A percentile compares a stretch with the other conserved stretches of the same genome.
phyloP scores from a whole-genome alignment of 2,888 invertebrate species.

The Parascotia fuliginaria region DNA sequence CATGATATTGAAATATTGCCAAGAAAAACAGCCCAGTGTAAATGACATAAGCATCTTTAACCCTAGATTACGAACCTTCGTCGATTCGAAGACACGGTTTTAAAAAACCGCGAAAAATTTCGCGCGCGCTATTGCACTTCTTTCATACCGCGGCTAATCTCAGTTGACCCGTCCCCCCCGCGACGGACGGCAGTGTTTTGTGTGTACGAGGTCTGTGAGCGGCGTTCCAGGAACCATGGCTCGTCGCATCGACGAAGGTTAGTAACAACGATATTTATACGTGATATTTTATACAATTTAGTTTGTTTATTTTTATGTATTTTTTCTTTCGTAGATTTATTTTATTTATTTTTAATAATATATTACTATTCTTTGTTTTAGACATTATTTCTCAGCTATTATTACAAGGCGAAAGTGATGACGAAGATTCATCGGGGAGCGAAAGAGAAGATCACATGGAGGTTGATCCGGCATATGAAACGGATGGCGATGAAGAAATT shows the following conservation, averaged over 20 bases:
- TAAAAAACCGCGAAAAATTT: not conserved
- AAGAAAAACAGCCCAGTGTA: too few relatives aligned
- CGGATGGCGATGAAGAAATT: not conserved
- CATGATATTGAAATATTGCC: too few relatives aligned
- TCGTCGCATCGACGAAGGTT: constrained; percentile 4
- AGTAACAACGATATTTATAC: too few relatives aligned
- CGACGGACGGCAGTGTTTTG: constrained; percentile 7
- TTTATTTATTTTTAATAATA: not conserved
- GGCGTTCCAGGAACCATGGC: constrained; percentile 8
- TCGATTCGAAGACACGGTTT: not conserved
- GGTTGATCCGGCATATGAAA: constrained; percentile 1
- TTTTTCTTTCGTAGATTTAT: not conserved
- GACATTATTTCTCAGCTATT: not conserved
- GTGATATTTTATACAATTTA: not conserved
- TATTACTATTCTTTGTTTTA: not conserved
- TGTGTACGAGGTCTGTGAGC: constrained; percentile 7
- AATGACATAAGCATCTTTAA: too few relatives aligned
- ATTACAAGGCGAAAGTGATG: not conserved
- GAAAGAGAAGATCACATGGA: not conserved
- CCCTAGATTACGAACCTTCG: constrained; percentile 1
- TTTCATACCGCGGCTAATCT: constrained; percentile 7
- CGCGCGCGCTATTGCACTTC: not conserved
- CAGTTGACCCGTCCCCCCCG: constrained; percentile 6
- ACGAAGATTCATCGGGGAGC: not conserved
- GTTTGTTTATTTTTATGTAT: constrained; percentile 1